Percentiles rank a stretch among this genome's conserved stretches.
These are phyloP conservation scores for Mastacembelus armatus DNA, from an alignment of 2,797 vertebrate species.

Conservation along the genomic window DNA sequence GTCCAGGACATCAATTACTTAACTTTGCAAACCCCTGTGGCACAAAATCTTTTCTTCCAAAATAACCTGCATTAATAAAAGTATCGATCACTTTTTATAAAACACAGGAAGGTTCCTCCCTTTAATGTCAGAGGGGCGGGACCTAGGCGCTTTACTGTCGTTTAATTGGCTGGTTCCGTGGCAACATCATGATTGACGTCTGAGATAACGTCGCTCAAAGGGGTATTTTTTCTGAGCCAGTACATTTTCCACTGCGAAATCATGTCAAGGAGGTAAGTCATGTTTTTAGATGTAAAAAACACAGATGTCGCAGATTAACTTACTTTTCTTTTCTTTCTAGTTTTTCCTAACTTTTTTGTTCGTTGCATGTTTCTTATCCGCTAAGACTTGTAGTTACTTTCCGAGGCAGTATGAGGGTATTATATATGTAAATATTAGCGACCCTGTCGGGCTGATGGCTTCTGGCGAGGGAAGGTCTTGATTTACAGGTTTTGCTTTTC, in stretches of 20 bases:
- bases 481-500: not conserved
- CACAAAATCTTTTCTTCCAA: too few relatives aligned
- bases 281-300: accelerated
- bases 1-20: too few relatives aligned
- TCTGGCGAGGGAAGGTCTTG: not conserved
- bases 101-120: not conserved
- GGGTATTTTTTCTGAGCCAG: not conserved
- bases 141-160: accelerated
- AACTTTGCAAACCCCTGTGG: too few relatives aligned
- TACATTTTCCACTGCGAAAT: not conserved
- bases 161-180: conserved; percentile 47
- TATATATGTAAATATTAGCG: conserved; percentile 13
- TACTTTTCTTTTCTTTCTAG: not conserved
- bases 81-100: too few relatives aligned
- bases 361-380: not conserved
- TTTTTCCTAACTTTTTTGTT: too few relatives aligned
- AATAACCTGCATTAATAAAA: too few relatives aligned
- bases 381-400: not conserved
- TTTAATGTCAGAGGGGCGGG: not conserved
- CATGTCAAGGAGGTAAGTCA: conserved; percentile 71
- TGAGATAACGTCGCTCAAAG: conserved; percentile 11
- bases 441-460: not conserved
- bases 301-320: accelerated
- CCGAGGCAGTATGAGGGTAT: not conserved
- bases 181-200: conserved; percentile 32